Conservation (phyloP, 2,888 invertebrate genomes). For the Idaea biselata region DNA sequence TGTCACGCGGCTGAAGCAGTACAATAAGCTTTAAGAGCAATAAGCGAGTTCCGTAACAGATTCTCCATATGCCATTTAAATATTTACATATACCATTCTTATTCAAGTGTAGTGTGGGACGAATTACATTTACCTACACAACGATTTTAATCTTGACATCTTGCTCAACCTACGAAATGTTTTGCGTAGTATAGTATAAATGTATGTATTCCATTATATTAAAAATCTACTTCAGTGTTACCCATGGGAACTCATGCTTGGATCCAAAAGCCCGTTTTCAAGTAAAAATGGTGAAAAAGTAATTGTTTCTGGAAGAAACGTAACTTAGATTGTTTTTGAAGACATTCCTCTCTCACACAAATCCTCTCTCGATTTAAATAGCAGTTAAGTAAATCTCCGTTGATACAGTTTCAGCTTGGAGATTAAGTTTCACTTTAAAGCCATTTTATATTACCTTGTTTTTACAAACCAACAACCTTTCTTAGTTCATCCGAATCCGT, state of each 20-base stretch:
- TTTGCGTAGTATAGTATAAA: no score
- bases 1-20: slow-evolving; percentile 21
- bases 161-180: background rate
- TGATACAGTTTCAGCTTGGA: background rate
- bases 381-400: background rate
- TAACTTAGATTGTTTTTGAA: background rate
- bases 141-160: background rate
- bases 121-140: slow-evolving; percentile 1
- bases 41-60: slow-evolving; percentile 5
- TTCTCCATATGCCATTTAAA: slow-evolving; percentile 2
- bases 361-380: background rate
- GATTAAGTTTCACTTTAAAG: background rate
- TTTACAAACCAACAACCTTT: background rate
- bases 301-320: background rate
- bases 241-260: no score
- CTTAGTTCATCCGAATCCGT: no score
- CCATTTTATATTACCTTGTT: background rate
- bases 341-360: background rate
- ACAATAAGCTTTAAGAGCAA: slow-evolving; percentile 6
- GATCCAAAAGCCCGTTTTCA: no score
- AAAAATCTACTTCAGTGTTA: no score
- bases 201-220: no score
- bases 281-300: background rate
- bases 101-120: background rate
- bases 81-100: slow-evolving; percentile 3